These are phyloP conservation scores for Clarias fuscus DNA, from an alignment of 2,797 vertebrate species.

Conservation along the genomic window DNA sequence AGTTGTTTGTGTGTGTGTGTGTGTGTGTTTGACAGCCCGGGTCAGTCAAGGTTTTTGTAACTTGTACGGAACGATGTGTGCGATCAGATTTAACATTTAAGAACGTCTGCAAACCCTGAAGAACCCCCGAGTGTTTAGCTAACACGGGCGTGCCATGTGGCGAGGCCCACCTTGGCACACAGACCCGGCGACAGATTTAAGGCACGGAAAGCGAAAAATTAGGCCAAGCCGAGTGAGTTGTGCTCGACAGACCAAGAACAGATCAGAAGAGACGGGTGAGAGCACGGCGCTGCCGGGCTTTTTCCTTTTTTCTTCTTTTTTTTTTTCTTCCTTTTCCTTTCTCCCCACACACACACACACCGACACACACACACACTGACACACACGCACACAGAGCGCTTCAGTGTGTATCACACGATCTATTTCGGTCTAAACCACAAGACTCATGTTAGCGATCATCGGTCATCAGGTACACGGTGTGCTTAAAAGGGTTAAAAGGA, in stretches of 20 bases:
- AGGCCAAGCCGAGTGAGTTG: constrained; percentile 43
- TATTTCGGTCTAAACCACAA: background rate
- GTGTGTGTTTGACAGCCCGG: background rate
- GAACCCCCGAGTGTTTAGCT: background rate
- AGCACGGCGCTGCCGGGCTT: constrained; percentile 17
- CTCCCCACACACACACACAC: no score
- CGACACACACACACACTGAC: no score
- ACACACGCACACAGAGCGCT: background rate
- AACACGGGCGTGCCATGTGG: constrained; percentile 27
- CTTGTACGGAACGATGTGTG: background rate
- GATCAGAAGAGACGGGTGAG: constrained; percentile 34
- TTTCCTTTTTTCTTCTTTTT: background rate
- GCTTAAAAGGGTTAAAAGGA: background rate
- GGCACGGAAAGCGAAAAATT: constrained; percentile 41
- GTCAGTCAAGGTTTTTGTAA: background rate
- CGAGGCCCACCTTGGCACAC: constrained; percentile 41
- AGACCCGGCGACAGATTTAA: constrained; percentile 43
- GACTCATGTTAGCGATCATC: no score
- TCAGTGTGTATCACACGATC: background rate
- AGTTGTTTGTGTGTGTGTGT: constrained; percentile 3
- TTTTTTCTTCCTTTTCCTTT: no score
- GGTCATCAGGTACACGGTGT: background rate
- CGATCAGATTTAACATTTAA: background rate
- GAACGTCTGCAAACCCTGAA: background rate
- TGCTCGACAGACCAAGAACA: constrained; percentile 33